Evolutionary conservation across 2,888 invertebrate genomes (phyloP), one percentile per base, ranked within the genome.

Genomic region (Hypercompe scribonia): DNA sequence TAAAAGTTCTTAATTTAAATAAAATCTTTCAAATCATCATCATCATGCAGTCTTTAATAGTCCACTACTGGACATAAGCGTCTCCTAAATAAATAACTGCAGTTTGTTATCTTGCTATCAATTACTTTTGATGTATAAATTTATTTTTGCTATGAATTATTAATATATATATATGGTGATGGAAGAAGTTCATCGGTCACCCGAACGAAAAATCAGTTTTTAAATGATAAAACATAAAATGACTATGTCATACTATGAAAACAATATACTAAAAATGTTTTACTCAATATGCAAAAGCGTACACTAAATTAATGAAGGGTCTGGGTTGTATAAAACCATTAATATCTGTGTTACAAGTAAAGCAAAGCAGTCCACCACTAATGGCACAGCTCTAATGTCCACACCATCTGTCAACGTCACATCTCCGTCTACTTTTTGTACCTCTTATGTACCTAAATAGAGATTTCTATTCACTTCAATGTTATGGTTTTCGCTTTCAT

Each of bases 341-440:
- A 91, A 92, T 92, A 90, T 89, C 84, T 85, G 78, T 64, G 70
- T 79, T 82, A 81, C 81, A 83, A 87, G 87, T 87, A 90, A 89
- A 92, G 89, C 89, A 91, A 90, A 89, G 89, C 90, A 89, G 78
- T 88, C 87, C 82, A 84, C 87, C 89, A 84, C 91, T 94, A 94
- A 93, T 93, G 93, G 91, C 87, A 82, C 78, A 81, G 82, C 81
- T 79, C 88, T 88, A 90, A 90, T 92, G 93, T 93, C 91, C 89
- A 91, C 92, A 92, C 88, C 88, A 94, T 94, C 94, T 90, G 90
- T 94, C 94, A 94, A 91, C 84, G 94, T 94, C 94, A 90, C 87
- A 81, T 88, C 89, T 87, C 79, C 83, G 84, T 86, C 83, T 87
- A 89, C 91, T 94, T 94, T 93, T 93, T 94, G 92, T 91, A 87